Base-by-base conservation (phyloP, 2,113 vertebrate genomes). In the Egretta garzetta region DNA sequence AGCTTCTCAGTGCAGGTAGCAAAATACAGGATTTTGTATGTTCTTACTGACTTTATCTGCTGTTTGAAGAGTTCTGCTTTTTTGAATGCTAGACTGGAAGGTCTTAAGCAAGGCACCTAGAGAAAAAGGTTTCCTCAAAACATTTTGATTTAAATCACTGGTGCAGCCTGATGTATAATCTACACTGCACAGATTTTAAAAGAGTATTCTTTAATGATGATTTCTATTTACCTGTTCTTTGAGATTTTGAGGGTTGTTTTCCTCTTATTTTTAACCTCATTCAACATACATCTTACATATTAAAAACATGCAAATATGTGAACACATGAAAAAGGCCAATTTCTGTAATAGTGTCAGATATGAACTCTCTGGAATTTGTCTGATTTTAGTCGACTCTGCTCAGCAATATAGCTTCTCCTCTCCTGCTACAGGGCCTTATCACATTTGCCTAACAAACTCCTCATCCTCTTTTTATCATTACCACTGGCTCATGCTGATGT, bases 151-250 rank as follows among this genome's bases (percentile, higher is more conserved):
- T 70, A 64, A 64, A 58, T 35, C 23, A 47, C 9, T 23, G 43
- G 7, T 52, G 50, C 35, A n/a, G 13, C 27, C 24, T 55, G 43
- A 71, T 6, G 9, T 35, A 12, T 64, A 33, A 53, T 53, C 9
- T 66, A 32, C 13, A 41, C 15, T 53, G 18, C n/a, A 81, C 22
- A 41, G 43, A 58, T 47, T 43, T 43, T 26, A 86, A 86, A 76
- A 58, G 12, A 18, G 1, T 16, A 5, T 0, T 7, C 32, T 59
- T 60, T 68, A 2, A 35, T 27, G 3, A 4, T 32, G 20, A 43
- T 58, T 52, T 80, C 23, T 17, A 27, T 45, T 80, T 80, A n/a
- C 9, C 9, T 62, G 5, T 33, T 50, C 27, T 35, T 19, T 47
- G 52, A 72, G 26, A 35, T 13, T 43, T 43, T 43, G 41, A 13